Evolutionary conservation across 2,113 vertebrate species (phyloP).

Genomic region (Scopus umbretta): DNA sequence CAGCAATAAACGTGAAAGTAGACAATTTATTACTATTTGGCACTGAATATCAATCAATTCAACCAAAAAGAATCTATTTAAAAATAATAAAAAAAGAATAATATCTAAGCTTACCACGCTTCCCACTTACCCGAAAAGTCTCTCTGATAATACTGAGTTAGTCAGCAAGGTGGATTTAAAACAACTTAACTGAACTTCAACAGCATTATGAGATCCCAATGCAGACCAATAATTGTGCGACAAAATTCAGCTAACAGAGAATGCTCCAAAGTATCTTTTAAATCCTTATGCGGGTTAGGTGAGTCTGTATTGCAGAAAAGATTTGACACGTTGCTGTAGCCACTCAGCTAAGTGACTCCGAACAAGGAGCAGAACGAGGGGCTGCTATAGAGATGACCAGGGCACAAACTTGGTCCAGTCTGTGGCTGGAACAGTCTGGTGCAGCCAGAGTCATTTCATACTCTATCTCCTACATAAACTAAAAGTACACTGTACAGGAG

Average conservation of each 20-base stretch:
- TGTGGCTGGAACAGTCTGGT: not conserved
- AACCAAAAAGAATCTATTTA: constrained; percentile 7
- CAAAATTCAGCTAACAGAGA: not conserved
- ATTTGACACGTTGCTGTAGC: not conserved
- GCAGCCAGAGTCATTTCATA: not conserved
- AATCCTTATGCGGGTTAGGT: not conserved
- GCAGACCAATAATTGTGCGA: not conserved
- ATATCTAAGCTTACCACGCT: not conserved
- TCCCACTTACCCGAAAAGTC: not conserved
- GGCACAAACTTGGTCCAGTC: not conserved
- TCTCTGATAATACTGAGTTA: not conserved
- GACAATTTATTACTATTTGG: constrained; percentile 55
- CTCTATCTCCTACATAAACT: not conserved
- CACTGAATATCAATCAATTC: constrained; percentile 29
- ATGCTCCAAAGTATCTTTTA: not conserved
- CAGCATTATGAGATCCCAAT: not conserved
- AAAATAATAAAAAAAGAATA: constrained; percentile 1
- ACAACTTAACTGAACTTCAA: not conserved
- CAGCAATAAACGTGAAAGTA: constrained; percentile 37
- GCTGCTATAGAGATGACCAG: not conserved
- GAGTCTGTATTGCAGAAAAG: not conserved
- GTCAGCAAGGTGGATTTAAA: not conserved
- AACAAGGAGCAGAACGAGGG: not conserved
- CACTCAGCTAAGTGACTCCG: not conserved
- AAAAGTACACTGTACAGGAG: not conserved